Percentiles rank a stretch among this genome's conserved stretches.
Conservation (phyloP, 2,113 vertebrate genomes). For the Leptobrachium ailaonicum region DNA sequence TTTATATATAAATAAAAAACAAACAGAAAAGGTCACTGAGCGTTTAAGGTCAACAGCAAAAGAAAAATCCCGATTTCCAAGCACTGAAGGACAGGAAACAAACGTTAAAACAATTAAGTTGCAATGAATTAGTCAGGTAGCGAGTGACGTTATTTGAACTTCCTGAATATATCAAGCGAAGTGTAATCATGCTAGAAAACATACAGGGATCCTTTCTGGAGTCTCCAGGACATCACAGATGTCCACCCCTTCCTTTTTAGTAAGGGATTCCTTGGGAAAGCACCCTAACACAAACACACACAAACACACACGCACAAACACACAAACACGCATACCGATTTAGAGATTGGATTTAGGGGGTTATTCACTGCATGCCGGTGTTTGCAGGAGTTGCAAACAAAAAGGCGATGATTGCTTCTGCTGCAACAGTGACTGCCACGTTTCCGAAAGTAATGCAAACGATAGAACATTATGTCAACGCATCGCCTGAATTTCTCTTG, state of each 20-base stretch:
- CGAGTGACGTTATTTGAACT: slow-evolving; percentile 34
- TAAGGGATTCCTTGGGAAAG: slow-evolving; percentile 32
- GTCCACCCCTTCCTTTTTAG: background rate
- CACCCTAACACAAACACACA: background rate
- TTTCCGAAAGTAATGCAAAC: too few species aligned
- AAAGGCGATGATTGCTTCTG: too few species aligned
- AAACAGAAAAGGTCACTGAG: background rate
- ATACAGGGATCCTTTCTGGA: slow-evolving; percentile 13
- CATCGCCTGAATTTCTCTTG: too few species aligned
- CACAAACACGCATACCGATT: background rate
- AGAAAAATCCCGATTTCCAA: slow-evolving; percentile 36
- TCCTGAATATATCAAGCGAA: slow-evolving; percentile 39
- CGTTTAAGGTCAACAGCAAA: slow-evolving; percentile 21
- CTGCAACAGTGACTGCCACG: too few species aligned
- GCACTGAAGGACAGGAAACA: slow-evolving; percentile 34
- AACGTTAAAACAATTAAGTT: slow-evolving; percentile 47
- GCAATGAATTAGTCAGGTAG: slow-evolving; percentile 50
- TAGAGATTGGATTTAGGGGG: too few species aligned
- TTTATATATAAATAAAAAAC: too few species aligned
- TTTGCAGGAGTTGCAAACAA: too few species aligned
- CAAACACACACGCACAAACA: too few species aligned
- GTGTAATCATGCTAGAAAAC: slow-evolving; percentile 17
- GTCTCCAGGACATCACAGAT: slow-evolving; percentile 20
- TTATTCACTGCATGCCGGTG: too few species aligned
- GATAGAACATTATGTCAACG: too few species aligned